Conservation (phyloP, 35 echinoderm and acorn worm genomes). For the Holothuria glaberrima region DNA sequence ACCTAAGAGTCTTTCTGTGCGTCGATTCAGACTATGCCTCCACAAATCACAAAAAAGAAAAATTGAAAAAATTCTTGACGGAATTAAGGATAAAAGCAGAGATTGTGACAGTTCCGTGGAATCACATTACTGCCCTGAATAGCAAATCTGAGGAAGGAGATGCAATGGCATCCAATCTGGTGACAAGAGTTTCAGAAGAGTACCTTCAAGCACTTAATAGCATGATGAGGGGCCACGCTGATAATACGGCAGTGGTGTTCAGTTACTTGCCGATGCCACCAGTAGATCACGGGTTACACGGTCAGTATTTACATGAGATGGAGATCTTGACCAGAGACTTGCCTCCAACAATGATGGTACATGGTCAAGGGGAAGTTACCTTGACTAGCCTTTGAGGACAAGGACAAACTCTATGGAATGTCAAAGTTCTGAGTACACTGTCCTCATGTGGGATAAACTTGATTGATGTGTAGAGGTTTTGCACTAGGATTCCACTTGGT, state of each 20-base stretch:
- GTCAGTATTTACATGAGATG: constrained; percentile 73
- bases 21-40: constrained; percentile 67
- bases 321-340: constrained; percentile 76
- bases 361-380: constrained; percentile 87
- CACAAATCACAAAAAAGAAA: constrained; percentile 65
- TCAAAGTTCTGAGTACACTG: not conserved
- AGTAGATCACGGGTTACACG: constrained; percentile 64
- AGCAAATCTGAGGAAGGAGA: constrained; percentile 14
- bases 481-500: too few species aligned
- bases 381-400: constrained; percentile 50
- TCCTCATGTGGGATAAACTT: not conserved
- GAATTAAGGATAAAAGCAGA: constrained; percentile 89
- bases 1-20: constrained; percentile 87
- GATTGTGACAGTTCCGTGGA: constrained; percentile 76
- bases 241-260: constrained; percentile 75
- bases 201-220: constrained; percentile 81
- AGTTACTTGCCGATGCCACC: constrained; percentile 88
- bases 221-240: constrained; percentile 66
- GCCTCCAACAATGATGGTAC: constrained; percentile 91
- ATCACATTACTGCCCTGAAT: constrained; percentile 70
- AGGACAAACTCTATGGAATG: not conserved
- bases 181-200: constrained; percentile 64
- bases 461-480: too few species aligned
- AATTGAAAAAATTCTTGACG: constrained; percentile 73
- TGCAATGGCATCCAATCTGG: constrained; percentile 27